Conservation (phyloP, 2,888 invertebrate genomes). For the Pachydiplax longipennis region DNA sequence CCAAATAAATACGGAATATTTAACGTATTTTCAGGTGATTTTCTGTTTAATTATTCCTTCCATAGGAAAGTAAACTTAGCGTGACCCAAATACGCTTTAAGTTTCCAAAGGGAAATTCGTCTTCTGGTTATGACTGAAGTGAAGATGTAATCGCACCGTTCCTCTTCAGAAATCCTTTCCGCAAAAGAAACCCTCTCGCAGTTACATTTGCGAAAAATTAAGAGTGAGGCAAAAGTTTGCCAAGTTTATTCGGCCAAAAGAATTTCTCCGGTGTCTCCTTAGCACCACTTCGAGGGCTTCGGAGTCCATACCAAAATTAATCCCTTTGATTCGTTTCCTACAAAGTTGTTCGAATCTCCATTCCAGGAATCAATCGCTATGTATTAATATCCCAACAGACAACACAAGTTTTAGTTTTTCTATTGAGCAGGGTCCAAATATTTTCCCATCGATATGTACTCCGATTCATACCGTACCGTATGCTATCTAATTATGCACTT, state of each 20-base stretch:
- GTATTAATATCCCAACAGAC: conserved; percentile 2
- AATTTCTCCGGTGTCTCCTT: not conserved
- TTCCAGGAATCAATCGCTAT: not conserved
- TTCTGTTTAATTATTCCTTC: too few species aligned
- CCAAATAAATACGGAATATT: too few species aligned
- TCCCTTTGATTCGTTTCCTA: not conserved
- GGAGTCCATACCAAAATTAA: not conserved
- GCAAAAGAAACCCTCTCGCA: not conserved
- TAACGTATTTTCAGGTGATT: too few species aligned
- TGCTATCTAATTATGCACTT: too few species aligned
- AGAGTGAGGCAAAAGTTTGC: not conserved
- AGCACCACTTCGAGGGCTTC: not conserved
- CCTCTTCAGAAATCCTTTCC: not conserved
- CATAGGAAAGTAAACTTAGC: too few species aligned
- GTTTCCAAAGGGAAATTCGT: not conserved
- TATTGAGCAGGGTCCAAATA: not conserved
- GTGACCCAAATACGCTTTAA: not conserved
- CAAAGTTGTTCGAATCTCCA: not conserved
- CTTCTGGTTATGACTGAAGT: not conserved
- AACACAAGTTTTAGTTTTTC: not conserved
- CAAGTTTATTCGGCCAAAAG: conserved; percentile 12
- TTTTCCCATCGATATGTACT: not conserved
- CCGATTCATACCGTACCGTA: not conserved
- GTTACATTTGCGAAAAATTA: not conserved
- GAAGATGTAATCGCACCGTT: not conserved